A percentile compares a stretch with the other conserved stretches of the same genome.
These are phyloP conservation scores for Zonotrichia albicollis DNA, from an alignment of 2,797 vertebrate genomes.

Conservation along the genomic window DNA sequence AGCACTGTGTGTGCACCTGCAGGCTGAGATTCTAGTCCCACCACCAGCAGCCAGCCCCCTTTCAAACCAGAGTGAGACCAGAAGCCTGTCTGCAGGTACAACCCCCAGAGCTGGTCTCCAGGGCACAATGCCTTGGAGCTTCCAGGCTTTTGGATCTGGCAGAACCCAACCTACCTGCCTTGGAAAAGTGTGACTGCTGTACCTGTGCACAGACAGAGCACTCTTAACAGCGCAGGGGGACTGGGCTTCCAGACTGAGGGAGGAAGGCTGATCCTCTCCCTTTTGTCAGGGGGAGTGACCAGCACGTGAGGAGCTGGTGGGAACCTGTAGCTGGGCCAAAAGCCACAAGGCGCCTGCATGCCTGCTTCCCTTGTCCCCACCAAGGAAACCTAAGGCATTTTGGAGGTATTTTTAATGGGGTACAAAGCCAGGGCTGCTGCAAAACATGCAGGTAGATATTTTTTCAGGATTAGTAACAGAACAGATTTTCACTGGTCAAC, in stretches of 20 bases:
- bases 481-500: background rate
- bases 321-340: background rate
- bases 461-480: background rate
- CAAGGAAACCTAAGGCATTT: background rate
- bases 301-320: background rate
- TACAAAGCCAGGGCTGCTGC: background rate
- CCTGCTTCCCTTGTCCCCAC: background rate
- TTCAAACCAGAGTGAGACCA: background rate
- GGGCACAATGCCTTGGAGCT: background rate
- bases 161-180: background rate
- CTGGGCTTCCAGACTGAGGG: background rate
- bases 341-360: fast-evolving
- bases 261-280: background rate
- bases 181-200: background rate
- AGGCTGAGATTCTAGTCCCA: background rate
- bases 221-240: background rate
- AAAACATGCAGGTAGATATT: background rate
- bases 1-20: fast-evolving
- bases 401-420: background rate
- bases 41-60: background rate
- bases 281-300: background rate
- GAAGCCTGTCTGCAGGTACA: background rate
- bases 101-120: background rate
- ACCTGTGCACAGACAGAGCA: background rate
- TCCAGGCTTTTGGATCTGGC: background rate